phyloP scores from a whole-genome alignment of 2,797 vertebrate genomes.

The Clarias platycephalus region DNA sequence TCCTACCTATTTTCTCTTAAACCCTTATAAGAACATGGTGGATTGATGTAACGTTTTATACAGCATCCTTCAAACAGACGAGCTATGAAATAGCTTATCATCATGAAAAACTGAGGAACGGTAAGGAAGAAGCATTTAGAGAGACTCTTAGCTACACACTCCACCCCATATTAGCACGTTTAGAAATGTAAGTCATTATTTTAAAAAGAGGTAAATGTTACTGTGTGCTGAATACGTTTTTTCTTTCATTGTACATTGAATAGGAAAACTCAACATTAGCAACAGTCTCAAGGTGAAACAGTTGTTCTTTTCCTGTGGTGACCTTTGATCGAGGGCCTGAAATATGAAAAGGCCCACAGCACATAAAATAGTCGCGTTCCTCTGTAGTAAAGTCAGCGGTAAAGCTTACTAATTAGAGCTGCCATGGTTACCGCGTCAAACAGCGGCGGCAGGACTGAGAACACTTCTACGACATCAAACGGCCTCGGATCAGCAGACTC shows the following conservation, averaged over 20 bases:
- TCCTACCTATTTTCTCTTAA: neutral
- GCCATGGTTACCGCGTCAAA: constrained; percentile 92
- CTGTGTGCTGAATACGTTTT: neutral
- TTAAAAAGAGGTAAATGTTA: no score
- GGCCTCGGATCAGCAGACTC: constrained; percentile 88
- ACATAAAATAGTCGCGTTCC: constrained; percentile 98
- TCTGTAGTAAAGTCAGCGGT: constrained; percentile 95
- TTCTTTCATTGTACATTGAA: neutral
- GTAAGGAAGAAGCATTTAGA: neutral
- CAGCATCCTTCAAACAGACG: neutral
- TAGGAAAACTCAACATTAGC: neutral
- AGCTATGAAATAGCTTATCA: neutral
- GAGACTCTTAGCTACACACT: neutral
- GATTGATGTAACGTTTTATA: neutral
- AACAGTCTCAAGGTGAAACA: constrained; percentile 78
- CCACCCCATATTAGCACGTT: neutral
- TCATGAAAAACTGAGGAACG: neutral
- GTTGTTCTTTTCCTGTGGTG: constrained; percentile 84
- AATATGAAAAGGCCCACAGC: constrained; percentile 94
- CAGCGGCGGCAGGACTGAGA: constrained; percentile 86
- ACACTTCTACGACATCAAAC: constrained; percentile 97
- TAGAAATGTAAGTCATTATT: neutral
- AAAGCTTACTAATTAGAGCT: constrained; percentile 99
- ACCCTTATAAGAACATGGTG: neutral
- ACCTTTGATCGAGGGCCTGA: constrained; percentile 94